Base-by-base conservation (phyloP, 2,888 invertebrate species). In the Oithona nana region DNA sequence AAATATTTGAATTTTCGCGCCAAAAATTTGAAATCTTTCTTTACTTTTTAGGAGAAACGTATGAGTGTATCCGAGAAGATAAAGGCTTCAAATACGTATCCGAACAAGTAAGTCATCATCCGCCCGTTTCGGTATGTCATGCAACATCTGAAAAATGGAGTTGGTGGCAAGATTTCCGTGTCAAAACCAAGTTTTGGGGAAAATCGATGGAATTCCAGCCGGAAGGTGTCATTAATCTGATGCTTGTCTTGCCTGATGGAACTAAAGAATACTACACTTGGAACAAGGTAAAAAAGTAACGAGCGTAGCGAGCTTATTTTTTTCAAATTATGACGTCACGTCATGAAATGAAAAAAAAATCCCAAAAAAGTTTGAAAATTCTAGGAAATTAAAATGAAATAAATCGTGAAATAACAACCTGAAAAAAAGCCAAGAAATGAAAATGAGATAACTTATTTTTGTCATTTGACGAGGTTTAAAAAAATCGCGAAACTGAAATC, bases 161-260 rank as follows among this genome's bases (percentile, higher is more conserved):
- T 28, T 83, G 86, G 73, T 86, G 84, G 83, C 87, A 87, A 76
- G 86, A 87, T 71, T 82, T 84, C 11, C 77, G 86, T 67, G 83
- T 86, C 68, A 86, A 86, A 74, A 87, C 86, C 64, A 87, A 86
- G 75, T 88, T 88, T 76, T 88, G 88, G 88, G 88, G 88, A 65
- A 87, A 87, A 20, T 86, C 86, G 63, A 86, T 88, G 84, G 87
- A 88, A 76, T 85, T 87, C 72, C 86, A 86, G 72, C 87, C 88
- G 0, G 76, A 83, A 26, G 87, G 83, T 6, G 63, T 61, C 28
- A 64, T 66, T 22, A 64, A 57, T 49, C 24, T 66, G 57, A 39
- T 39, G 39, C 39, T 39, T 11, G 39, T 39, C 39, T 39, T 39
- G 39, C 16, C 16, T 16, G 48, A 63, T 54, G 64, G 57, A 3